Conservation (phyloP, 2,888 invertebrate genomes). For the Seira ritae region DNA sequence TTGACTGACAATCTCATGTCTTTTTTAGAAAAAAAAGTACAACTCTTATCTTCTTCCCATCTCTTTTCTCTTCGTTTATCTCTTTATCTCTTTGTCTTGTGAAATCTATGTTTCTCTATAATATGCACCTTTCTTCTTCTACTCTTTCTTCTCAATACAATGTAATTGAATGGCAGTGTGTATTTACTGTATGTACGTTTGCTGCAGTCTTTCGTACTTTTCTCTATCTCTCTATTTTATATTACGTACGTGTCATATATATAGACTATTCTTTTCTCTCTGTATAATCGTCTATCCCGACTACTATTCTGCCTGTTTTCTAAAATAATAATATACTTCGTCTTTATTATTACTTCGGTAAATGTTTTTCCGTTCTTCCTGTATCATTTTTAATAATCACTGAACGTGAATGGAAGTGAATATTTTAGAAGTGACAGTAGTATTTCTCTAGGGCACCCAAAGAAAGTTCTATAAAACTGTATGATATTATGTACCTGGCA, state of each 20-base stretch:
- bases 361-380: neutral
- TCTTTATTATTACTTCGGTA: neutral
- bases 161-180: conserved; percentile 60
- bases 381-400: conserved; percentile 3
- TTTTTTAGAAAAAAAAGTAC: conserved; percentile 12
- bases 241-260: neutral
- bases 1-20: neutral
- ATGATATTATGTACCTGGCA: neutral
- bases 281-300: conserved; percentile 38
- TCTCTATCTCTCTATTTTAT: conserved; percentile 37
- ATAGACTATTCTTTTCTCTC: conserved; percentile 28
- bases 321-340: neutral
- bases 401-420: neutral
- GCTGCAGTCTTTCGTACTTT: conserved; percentile 48
- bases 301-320: conserved; percentile 6
- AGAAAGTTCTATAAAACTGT: too few species aligned
- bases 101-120: conserved; percentile 39
- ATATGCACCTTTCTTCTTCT: conserved; percentile 51
- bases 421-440: conserved; percentile 8
- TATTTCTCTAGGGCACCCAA: conserved; percentile 5
- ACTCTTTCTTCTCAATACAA: conserved; percentile 36
- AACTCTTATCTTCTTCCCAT: neutral
- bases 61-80: conserved; percentile 45
- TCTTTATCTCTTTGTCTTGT: conserved; percentile 44
- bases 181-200: conserved; percentile 56